Evolutionary conservation across 2,113 vertebrate genomes (phyloP).

Genomic region (Tautogolabrus adspersus): DNA sequence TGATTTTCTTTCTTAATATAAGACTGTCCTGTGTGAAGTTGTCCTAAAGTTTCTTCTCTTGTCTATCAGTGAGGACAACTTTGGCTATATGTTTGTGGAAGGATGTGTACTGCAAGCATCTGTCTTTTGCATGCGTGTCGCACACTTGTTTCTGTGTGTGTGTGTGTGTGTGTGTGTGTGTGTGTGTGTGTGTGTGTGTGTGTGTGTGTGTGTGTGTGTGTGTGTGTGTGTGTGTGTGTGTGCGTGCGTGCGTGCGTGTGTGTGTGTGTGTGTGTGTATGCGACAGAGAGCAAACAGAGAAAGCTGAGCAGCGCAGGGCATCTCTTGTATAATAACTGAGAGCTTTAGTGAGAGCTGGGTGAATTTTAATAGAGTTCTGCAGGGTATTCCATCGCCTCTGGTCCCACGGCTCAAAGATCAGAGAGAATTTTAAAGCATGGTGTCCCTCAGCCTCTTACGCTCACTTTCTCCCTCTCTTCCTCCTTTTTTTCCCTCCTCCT

Average conservation of each 20-base stretch:
- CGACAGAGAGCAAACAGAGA: conserved; percentile 58
- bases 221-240: neutral
- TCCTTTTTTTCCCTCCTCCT: conserved; percentile 9
- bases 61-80: conserved; percentile 1
- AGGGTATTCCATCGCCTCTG: conserved; percentile 76
- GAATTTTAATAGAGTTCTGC: conserved; percentile 82
- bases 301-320: conserved; percentile 55
- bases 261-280: neutral
- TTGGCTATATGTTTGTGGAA: neutral
- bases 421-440: conserved; percentile 79
- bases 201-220: neutral
- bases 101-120: neutral
- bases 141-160: neutral
- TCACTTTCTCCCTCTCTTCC: conserved; percentile 28
- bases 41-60: neutral
- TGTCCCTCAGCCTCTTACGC: conserved; percentile 70
- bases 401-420: conserved; percentile 79
- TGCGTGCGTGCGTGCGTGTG: neutral
- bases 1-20: neutral
- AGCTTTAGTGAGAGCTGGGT: conserved; percentile 69
- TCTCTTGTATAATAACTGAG: conserved; percentile 77
- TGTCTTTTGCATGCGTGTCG: neutral
- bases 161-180: neutral
- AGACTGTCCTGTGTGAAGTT: neutral
- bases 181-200: neutral